Evolutionary conservation across 1,140 invertebrate species (phyloP).

Genomic region (Chelonus insularis): DNA sequence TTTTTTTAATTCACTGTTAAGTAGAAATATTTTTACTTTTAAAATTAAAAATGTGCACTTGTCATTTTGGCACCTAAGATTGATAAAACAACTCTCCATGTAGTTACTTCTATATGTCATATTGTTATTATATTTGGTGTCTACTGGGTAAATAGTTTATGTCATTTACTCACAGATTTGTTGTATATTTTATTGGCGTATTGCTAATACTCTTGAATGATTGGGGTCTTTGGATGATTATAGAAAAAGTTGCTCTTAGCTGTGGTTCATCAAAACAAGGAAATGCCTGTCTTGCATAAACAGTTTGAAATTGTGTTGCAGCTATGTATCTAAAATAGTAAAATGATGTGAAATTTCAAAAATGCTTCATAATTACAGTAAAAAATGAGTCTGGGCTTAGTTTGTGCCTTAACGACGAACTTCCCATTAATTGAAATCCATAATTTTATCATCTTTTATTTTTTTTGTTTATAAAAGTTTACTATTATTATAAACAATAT

Average conservation of each 20-base stretch:
- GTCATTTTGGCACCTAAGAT: too few relatives aligned
- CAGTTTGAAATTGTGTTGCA: constrained; percentile 83
- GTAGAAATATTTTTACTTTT: too few relatives aligned
- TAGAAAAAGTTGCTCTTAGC: constrained; percentile 77
- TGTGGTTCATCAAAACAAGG: constrained; percentile 89
- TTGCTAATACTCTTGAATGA: constrained; percentile 56
- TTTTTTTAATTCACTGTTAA: too few relatives aligned
- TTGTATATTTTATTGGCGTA: constrained; percentile 45
- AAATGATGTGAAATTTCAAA: neutral
- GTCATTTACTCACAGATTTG: constrained; percentile 36
- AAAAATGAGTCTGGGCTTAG: neutral
- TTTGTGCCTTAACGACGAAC: too few relatives aligned
- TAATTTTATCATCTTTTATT: too few relatives aligned
- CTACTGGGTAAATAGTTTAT: too few relatives aligned
- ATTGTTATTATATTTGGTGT: too few relatives aligned
- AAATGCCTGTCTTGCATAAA: constrained; percentile 79
- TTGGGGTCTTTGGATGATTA: constrained; percentile 64
- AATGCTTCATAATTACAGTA: neutral
- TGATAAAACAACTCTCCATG: too few relatives aligned
- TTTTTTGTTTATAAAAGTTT: too few relatives aligned
- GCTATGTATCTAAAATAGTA: constrained; percentile 71
- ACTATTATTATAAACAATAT: neutral
- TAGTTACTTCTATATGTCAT: too few relatives aligned
- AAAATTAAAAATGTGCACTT: too few relatives aligned
- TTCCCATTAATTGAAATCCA: too few relatives aligned